Conservation (phyloP, 2,888 invertebrate genomes). For the Oxystoma pomonae region DNA sequence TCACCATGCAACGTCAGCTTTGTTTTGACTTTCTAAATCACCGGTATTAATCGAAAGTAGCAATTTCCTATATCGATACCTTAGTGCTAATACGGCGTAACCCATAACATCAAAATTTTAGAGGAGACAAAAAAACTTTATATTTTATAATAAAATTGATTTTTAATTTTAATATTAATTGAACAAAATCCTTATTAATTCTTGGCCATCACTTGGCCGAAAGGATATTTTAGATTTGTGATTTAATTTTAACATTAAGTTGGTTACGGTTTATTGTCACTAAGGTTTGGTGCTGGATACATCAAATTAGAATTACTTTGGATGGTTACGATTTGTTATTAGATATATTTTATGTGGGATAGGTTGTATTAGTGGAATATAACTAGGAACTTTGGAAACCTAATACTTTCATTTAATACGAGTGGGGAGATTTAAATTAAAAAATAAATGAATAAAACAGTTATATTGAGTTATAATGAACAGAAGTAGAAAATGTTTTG, state of each 20-base stretch:
- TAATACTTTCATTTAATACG: neutral
- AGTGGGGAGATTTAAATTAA: neutral
- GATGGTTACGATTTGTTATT: neutral
- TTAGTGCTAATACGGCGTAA: no score
- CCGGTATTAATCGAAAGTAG: no score
- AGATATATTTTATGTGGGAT: neutral
- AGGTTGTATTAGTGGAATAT: neutral
- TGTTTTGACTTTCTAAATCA: no score
- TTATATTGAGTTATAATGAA: neutral
- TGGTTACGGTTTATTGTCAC: neutral
- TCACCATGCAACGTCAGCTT: no score
- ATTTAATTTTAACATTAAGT: neutral
- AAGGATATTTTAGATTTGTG: neutral
- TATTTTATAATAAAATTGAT: no score
- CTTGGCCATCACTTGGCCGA: neutral
- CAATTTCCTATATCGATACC: no score
- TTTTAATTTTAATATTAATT: no score
- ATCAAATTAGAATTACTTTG: neutral
- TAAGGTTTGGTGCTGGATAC: neutral
- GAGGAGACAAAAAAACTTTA: no score
- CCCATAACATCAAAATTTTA: no score
- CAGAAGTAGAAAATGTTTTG: no score
- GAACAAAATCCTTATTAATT: no score
- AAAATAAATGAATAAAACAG: neutral
- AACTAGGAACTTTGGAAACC: neutral